Conservation (phyloP, 2,113 vertebrate genomes). For the Dromiciops gliroides region DNA sequence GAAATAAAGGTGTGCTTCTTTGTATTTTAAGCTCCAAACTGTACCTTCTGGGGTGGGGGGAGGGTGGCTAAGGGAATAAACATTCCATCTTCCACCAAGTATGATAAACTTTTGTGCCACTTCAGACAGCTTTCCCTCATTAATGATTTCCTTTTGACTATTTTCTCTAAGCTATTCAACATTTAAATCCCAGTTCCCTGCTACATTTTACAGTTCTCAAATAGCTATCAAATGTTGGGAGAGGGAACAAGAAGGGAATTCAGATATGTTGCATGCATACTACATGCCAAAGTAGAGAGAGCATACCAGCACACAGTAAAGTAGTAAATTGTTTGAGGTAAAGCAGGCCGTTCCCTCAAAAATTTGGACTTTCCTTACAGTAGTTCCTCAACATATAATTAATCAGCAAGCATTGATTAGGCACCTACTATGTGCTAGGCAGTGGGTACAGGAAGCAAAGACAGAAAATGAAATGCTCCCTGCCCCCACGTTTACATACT, state of each 20-base stretch:
- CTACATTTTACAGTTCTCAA: conserved; percentile 29
- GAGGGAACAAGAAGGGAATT: conserved; percentile 24
- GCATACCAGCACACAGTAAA: neutral
- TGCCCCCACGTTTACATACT: neutral
- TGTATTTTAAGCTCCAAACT: too few relatives aligned
- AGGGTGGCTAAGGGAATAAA: too few relatives aligned
- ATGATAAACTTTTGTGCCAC: neutral
- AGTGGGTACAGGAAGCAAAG: neutral
- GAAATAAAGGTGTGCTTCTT: neutral
- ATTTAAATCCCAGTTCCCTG: conserved; percentile 24
- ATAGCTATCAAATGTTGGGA: conserved; percentile 3
- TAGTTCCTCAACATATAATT: neutral
- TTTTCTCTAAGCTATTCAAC: conserved; percentile 26
- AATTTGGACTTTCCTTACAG: neutral
- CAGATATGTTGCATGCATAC: neutral
- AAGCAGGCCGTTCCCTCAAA: neutral
- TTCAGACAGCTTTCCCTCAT: neutral
- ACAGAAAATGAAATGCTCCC: neutral
- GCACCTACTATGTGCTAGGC: neutral
- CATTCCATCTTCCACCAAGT: neutral
- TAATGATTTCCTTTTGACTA: neutral
- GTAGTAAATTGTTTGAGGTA: neutral
- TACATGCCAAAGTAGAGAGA: conserved; percentile 2
- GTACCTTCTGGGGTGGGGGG: neutral
- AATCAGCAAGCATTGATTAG: neutral